Conservation (phyloP, 2,797 vertebrate genomes). For the Onychomys arenicola region DNA sequence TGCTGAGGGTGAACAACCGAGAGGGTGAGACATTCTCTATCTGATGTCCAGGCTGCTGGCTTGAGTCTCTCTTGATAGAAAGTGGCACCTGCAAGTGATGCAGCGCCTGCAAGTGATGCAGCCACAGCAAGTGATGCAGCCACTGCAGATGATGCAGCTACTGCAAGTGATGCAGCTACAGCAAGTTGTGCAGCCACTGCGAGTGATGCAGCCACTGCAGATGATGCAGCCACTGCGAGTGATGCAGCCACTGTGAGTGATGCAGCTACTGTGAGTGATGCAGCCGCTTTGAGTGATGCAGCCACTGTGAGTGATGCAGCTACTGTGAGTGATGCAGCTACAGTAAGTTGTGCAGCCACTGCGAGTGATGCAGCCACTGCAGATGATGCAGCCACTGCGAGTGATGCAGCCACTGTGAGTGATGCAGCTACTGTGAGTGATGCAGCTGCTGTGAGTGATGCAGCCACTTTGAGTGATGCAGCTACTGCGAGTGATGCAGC, state of each 20-base stretch:
- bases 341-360: too few species aligned
- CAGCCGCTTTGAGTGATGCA: background rate
- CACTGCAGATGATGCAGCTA: background rate
- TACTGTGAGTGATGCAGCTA: too few species aligned
- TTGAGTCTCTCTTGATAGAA: background rate
- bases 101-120: background rate
- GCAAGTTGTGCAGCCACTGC: background rate
- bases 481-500: background rate
- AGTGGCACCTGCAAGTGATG: background rate
- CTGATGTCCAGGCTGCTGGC: background rate
- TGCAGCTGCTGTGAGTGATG: background rate
- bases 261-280: background rate
- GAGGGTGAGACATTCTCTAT: background rate
- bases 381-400: background rate
- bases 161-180: background rate
- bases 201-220: background rate
- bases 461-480: background rate
- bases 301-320: background rate
- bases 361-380: background rate
- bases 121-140: too few species aligned
- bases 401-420: background rate
- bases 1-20: accelerated
- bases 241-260: too few species aligned
- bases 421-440: background rate
- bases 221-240: background rate